Evolutionary conservation across 2,888 invertebrate genomes (phyloP).

Genomic region (Pediacus dermestoides): DNA sequence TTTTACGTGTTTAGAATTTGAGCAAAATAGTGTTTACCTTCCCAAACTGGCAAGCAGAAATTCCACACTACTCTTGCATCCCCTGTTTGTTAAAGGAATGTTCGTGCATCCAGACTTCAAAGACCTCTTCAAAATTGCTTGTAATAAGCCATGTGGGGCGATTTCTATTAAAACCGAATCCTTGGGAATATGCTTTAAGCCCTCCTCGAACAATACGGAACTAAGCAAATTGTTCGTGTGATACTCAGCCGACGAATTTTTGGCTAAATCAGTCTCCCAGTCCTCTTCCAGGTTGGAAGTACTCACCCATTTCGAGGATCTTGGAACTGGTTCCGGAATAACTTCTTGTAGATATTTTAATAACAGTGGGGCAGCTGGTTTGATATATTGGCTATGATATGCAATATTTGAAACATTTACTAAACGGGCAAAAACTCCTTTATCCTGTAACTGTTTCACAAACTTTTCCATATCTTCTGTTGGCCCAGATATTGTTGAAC

Average conservation of each 20-base stretch:
- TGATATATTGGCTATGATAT: constrained; percentile 83
- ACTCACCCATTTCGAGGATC: constrained; percentile 63
- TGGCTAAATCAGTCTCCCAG: constrained; percentile 58
- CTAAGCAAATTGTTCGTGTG: constrained; percentile 65
- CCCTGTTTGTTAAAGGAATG: constrained; percentile 71
- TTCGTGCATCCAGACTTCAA: constrained; percentile 68
- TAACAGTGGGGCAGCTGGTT: constrained; percentile 49
- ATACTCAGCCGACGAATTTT: constrained; percentile 62
- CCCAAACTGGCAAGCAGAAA: constrained; percentile 63
- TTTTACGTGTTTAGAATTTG: too few species aligned
- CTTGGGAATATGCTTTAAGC: constrained; percentile 70
- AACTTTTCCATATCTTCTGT: constrained; percentile 59
- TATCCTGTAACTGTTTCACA: constrained; percentile 56
- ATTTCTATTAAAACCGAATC: constrained; percentile 85
- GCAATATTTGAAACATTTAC: constrained; percentile 86
- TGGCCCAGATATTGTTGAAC: constrained; percentile 77
- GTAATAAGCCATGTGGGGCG: constrained; percentile 85
- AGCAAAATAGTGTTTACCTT: constrained; percentile 51
- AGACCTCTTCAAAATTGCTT: constrained; percentile 79
- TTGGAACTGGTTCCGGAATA: constrained; percentile 50
- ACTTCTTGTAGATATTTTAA: constrained; percentile 49
- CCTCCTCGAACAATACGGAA: constrained; percentile 79
- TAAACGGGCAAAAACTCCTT: constrained; percentile 76
- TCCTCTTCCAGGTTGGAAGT: constrained; percentile 60
- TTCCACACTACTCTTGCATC: constrained; percentile 62